Base-by-base conservation (phyloP, 2,888 invertebrate genomes). In the Drosophila heteroneura region DNA sequence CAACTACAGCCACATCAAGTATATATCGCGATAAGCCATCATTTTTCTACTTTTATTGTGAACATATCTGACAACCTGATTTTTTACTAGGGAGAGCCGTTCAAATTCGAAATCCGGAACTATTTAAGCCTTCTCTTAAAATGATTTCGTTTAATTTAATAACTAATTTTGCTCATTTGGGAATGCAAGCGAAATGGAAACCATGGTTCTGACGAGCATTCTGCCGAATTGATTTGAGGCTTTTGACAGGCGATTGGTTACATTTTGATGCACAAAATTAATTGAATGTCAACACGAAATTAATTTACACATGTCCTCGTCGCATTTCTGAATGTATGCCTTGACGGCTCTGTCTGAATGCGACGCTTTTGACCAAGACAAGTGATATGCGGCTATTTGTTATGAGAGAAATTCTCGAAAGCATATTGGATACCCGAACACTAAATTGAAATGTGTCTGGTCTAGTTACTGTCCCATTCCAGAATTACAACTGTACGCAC, bases 281-380 rank as follows among this genome's bases (percentile, higher is more conserved):
- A 87, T 82, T 81, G 73, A 85, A 85, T 81, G 79, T 74, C 75
- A 71, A 74, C 70, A 59, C 61, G 62, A 64, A 80, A 80, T 84
- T 86, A 82, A 82, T 82, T 87, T 77, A 64, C 72, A 52, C 53
- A 67, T 70, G 67, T 69, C 68, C 28, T 28, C 16, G 12, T 7
- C 14, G 19, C 1, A 37, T 79, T 58, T 57, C 12, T 26, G n/a
- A 30, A 28, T 57, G 28, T 30, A 1, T 30, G 30, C 30, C 57
- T 39, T 57, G 28, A 30, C 14, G 30, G 28, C 39, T 30, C 14
- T n/a, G n/a, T n/a, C 39, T n/a, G 12, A 39, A 39, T 57, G 39
- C 39, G n/a, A n/a, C 14, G n/a, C 28, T 69, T 58, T 41, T 53
- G 51, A 22, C 19, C 59, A 59, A 54, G 63, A 32, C 28, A 64